Conservation (phyloP, 2,797 vertebrate species). For the Geotrypetes seraphini region DNA sequence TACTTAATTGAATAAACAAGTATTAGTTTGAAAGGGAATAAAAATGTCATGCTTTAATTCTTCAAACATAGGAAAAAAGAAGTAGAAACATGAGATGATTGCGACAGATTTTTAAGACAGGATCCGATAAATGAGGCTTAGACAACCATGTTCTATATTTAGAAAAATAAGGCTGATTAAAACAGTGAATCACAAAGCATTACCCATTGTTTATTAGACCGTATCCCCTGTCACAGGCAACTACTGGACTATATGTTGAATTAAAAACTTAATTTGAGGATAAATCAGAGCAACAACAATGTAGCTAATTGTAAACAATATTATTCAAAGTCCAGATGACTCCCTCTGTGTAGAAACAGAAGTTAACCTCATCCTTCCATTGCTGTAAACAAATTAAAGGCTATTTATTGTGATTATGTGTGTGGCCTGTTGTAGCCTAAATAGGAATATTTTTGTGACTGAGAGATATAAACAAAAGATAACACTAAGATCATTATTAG, state of each 20-base stretch:
- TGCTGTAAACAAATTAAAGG: slow-evolving; percentile 86
- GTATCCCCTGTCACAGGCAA: slow-evolving; percentile 50
- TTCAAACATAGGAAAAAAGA: slow-evolving; percentile 41
- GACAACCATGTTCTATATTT: slow-evolving; percentile 47
- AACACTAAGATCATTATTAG: slow-evolving; percentile 50
- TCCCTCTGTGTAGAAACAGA: slow-evolving; percentile 67
- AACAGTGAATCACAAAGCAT: slow-evolving; percentile 46
- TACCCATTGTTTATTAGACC: slow-evolving; percentile 55
- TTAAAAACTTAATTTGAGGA: slow-evolving; percentile 61
- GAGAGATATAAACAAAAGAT: slow-evolving; percentile 64
- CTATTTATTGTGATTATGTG: slow-evolving; percentile 82
- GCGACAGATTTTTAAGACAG: slow-evolving; percentile 50
- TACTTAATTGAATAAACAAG: too few species aligned
- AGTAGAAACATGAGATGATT: slow-evolving; percentile 31
- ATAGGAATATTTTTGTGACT: slow-evolving; percentile 71
- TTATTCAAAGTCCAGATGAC: slow-evolving; percentile 61
- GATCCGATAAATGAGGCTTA: slow-evolving; percentile 52
- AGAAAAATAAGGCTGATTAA: slow-evolving; percentile 48
- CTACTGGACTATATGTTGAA: slow-evolving; percentile 59
- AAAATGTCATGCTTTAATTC: slow-evolving; percentile 12
- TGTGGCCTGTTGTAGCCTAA: slow-evolving; percentile 61
- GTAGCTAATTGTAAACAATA: slow-evolving; percentile 68
- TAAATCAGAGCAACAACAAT: slow-evolving; percentile 69
- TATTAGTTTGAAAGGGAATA: too few species aligned
- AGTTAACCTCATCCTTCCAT: slow-evolving; percentile 60